Evolutionary conservation across 2,113 vertebrate genomes (phyloP).

Genomic region (Hippocampus guttulatus): DNA sequence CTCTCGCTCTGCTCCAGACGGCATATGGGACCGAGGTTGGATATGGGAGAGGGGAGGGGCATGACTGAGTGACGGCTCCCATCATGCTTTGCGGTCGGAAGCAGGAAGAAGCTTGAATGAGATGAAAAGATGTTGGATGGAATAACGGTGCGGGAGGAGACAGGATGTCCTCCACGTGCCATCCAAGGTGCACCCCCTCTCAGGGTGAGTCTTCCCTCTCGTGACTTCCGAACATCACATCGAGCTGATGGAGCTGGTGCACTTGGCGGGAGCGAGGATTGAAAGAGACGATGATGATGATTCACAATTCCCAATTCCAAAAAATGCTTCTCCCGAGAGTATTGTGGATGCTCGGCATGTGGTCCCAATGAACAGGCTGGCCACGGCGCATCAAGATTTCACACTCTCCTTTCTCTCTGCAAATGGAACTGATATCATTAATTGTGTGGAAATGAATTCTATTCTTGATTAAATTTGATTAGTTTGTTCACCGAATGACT

Average conservation of each 20-base stretch:
- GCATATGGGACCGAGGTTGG: background rate
- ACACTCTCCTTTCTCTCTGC: too few relatives aligned
- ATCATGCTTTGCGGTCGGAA: slow-evolving; percentile 62
- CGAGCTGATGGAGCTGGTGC: slow-evolving; percentile 2
- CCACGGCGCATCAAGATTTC: too few relatives aligned
- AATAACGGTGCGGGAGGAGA: slow-evolving; percentile 22
- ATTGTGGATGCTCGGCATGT: too few relatives aligned
- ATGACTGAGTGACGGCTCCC: slow-evolving; percentile 35
- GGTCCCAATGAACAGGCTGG: too few relatives aligned
- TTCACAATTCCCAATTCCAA: too few relatives aligned
- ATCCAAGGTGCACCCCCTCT: slow-evolving; percentile 23
- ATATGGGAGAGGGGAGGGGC: background rate
- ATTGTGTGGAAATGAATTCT: background rate
- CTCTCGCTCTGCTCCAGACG: slow-evolving; percentile 8
- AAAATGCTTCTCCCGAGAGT: too few relatives aligned
- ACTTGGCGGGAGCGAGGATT: slow-evolving; percentile 39
- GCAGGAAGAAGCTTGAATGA: slow-evolving; percentile 45
- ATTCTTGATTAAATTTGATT: too few relatives aligned
- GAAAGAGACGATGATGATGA: slow-evolving; percentile 38
- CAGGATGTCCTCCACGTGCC: slow-evolving; percentile 31
- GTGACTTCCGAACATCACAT: background rate
- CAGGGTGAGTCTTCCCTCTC: slow-evolving; percentile 47
- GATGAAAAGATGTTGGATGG: slow-evolving; percentile 26
- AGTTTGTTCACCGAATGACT: background rate
- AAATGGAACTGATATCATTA: too few relatives aligned